Percentiles rank a stretch among this genome's conserved stretches.
Evolutionary conservation across 2,113 vertebrate genomes (phyloP).

Genomic region (Limnothrissa miodon): DNA sequence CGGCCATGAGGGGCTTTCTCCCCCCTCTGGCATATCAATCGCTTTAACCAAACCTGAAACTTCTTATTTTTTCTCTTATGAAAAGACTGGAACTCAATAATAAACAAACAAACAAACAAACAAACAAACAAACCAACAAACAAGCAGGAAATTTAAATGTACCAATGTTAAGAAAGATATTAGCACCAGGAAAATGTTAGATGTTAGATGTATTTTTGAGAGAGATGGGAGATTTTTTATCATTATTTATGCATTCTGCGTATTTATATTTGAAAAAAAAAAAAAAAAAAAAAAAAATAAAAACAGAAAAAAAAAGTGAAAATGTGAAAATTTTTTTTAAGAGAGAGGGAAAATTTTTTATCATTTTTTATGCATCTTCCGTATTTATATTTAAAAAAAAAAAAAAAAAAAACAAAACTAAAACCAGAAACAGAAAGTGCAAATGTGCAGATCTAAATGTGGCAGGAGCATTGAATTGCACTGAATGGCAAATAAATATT

Average conservation of each 20-base stretch:
- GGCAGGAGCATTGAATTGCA: slow-evolving; percentile 35
- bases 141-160: too few relatives aligned
- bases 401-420: not conserved
- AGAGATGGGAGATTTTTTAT: too few relatives aligned
- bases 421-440: not conserved
- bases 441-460: not conserved
- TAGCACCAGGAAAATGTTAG: not conserved
- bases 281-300: too few relatives aligned
- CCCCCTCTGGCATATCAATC: not conserved
- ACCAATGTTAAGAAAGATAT: not conserved
- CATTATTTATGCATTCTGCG: too few relatives aligned
- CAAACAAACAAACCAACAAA: too few relatives aligned
- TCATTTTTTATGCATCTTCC: too few relatives aligned
- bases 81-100: not conserved
- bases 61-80: not conserved
- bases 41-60: not conserved
- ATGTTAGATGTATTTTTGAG: too few relatives aligned
- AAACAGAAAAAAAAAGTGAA: too few relatives aligned
- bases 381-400: too few relatives aligned
- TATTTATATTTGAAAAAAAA: too few relatives aligned
- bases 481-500: slow-evolving; percentile 33
- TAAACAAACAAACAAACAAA: not conserved
- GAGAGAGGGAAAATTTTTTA: too few relatives aligned
- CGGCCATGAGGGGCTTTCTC: not conserved
- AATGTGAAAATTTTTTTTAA: too few relatives aligned